phyloP scores from a whole-genome alignment of 2,113 vertebrate species.

The Athene noctua region DNA sequence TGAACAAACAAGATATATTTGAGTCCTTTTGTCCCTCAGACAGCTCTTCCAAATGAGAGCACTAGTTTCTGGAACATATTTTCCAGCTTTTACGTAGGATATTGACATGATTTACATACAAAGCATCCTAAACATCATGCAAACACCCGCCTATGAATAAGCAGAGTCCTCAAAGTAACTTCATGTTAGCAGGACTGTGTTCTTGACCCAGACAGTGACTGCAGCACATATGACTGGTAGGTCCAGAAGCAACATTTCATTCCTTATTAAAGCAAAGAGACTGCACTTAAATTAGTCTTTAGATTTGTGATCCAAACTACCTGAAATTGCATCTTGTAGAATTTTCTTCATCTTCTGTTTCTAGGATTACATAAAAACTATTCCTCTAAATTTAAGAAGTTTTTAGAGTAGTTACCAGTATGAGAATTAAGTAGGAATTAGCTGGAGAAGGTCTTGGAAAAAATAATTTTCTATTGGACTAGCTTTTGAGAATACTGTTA shows the following conservation, averaged over 20 bases:
- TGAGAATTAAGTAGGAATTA: neutral
- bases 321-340: neutral
- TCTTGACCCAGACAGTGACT: neutral
- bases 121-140: neutral
- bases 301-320: neutral
- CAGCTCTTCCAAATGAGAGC: neutral
- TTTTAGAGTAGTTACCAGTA: neutral
- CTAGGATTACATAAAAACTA: neutral
- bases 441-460: neutral
- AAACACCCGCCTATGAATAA: neutral
- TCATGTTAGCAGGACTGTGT: neutral
- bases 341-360: neutral
- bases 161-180: neutral
- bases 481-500: neutral
- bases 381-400: neutral
- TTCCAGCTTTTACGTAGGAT: neutral
- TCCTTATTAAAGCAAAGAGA: neutral
- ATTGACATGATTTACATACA: neutral
- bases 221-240: neutral
- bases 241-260: neutral
- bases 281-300: neutral
- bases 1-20: neutral
- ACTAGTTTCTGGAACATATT: neutral
- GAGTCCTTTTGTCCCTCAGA: neutral
- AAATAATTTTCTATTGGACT: neutral